Percentiles rank a stretch among this genome's conserved stretches.
Conservation (phyloP, 2,888 invertebrate genomes). For the Cosmopolites sordidus region DNA sequence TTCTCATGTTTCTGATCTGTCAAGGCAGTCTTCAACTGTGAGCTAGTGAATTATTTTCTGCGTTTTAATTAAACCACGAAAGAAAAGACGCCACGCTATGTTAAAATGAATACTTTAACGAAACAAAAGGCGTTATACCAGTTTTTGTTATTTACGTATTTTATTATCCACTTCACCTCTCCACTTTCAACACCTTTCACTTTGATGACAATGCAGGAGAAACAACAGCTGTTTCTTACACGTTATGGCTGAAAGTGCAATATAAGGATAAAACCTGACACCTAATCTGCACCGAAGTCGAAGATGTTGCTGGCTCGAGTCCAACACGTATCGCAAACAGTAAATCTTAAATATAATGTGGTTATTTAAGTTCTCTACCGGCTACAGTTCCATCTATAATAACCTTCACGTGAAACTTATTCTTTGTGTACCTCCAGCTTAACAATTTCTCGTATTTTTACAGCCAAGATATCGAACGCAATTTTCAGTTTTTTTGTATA, state of each 20-base stretch:
- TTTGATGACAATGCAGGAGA: conserved; percentile 21
- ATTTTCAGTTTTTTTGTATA: no score
- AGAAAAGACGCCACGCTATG: no score
- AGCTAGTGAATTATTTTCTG: no score
- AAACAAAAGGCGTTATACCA: no score
- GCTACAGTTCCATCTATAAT: conserved; percentile 23
- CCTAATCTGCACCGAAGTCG: conserved; percentile 41
- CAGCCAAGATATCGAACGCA: background rate
- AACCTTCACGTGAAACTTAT: conserved; percentile 18
- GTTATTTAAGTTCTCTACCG: conserved; percentile 27
- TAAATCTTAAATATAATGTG: conserved; percentile 29
- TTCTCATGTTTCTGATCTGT: no score
- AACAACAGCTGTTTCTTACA: conserved; percentile 27
- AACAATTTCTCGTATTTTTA: conserved; percentile 11
- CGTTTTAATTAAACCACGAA: no score
- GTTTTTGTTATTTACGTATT: background rate
- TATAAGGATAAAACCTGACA: conserved; percentile 30
- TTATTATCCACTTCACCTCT: conserved; percentile 12
- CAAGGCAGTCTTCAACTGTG: no score
- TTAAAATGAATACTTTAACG: no score
- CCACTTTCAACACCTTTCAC: conserved; percentile 13
- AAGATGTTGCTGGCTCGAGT: conserved; percentile 38
- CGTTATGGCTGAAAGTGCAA: conserved; percentile 26
- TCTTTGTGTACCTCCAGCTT: conserved; percentile 16
- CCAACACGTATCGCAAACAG: conserved; percentile 32